Evolutionary conservation across 2,797 vertebrate species (phyloP), one percentile per base, ranked within the genome.

Genomic region (Graptemys geographica): DNA sequence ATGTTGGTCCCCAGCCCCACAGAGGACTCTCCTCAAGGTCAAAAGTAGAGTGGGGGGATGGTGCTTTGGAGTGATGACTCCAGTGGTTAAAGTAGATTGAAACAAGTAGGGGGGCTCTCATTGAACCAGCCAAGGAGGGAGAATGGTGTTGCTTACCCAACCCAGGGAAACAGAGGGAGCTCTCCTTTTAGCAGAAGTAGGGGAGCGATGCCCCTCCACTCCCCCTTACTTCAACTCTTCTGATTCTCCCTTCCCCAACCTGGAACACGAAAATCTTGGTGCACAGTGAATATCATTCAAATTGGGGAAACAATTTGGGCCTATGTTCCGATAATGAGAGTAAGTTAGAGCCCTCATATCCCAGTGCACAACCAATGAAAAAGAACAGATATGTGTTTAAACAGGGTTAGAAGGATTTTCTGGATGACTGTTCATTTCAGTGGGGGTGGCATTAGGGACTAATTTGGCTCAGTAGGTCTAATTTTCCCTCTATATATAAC

Each of bases 1-100:
- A 6, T 47, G 12, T 81, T 87, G 23, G 41, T 69, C 41, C 81
- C 52, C 65, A 72, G 2, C 2, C n/a, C 8, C 0, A 0, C 16
- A 16, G 37, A 44, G 21, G 41, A 18, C 74, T 74, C 6, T 27
- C 59, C 59, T 90, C 21, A 74, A 9, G 3, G 10, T 74, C 72
- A 88, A 33, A 88, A 88, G 78, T 47, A 21, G 31, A 76, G 23
- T 12, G 11, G 23, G 12, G 37, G 23, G 10, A 27, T 12, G 23
- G 23, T 76, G 11, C 72, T 76, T 44, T 76, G 72, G 33, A 88
- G 62, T 1, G 5, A 8, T 27, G 7, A 59, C 7, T 53, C 11
- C 18, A 55, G 16, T 37, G 11, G 3, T 79, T 4, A 79, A 51
- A 93, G 85, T 6, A 59, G 21, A 15, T 37, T 83, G 49, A 88